Base-by-base conservation (phyloP, 2,113 vertebrate genomes). In the Gallinago paraguaiae region DNA sequence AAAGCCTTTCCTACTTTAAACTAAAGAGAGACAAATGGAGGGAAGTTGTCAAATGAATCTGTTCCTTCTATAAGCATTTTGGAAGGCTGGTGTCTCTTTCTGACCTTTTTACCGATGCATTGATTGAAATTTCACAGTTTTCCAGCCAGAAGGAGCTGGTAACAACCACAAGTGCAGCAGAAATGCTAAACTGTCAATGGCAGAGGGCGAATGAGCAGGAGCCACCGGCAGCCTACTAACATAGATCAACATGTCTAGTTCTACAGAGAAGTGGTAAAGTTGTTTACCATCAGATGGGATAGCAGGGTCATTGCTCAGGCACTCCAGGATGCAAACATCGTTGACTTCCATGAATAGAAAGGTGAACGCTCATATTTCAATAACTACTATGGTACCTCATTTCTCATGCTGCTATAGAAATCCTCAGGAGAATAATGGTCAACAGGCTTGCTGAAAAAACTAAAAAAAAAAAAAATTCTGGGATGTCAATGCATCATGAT, bases 331-430 rank as follows among this genome's bases (percentile, higher is more conserved):
- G 65, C 91, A 92, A 95, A 82, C 69, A 93, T 94, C 87, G 53
- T 46, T 27, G 6, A 6, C 78, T 85, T 43, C 70, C 65, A 48
- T 22, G 53, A 85, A 17, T 57, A 23, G 57, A n/a, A 64, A 94
- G 70, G 78, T 91, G 92, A 92, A 92, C 89, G 89, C 78, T 95
- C 82, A 60, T 39, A 6, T 75, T 88, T 93, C 33, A 75, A 64
- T 93, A 96, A 87, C 92, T 86, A 69, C 71, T 23, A 7, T 30
- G 45, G 33, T 72, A 53, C 75, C 61, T 91, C 69, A 33, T 84
- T 89, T 60, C 74, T 85, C 56, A 51, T 46, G 65, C 92, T 76
- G 57, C 45, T 84, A 17, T 51, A 85, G 43, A 91, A 91, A 88
- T 72, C 74, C 53, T 48, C 8, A 18, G 48, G 61, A 85, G 64